A percentile compares a stretch with the other conserved stretches of the same genome.
Conservation (phyloP, 1,140 invertebrate genomes). For the Pogonus chalceus region DNA sequence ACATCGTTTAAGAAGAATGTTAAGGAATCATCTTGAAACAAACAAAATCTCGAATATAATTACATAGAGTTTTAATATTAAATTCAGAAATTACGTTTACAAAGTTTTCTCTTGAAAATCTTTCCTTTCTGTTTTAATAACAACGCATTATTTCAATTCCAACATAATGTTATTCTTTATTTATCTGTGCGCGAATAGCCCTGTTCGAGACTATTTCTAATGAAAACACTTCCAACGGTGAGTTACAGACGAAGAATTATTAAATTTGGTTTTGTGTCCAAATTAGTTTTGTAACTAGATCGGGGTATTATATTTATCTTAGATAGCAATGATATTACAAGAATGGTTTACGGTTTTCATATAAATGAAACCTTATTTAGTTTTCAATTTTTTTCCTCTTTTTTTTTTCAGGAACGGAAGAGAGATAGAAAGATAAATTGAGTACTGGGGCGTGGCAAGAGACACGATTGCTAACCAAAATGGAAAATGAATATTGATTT, state of each 20-base stretch:
- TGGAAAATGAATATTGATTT: background rate
- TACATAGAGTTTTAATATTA: background rate
- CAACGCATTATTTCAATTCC: slow-evolving; percentile 2
- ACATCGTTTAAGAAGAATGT: too few species aligned
- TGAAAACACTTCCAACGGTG: background rate
- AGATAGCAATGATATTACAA: too few species aligned
- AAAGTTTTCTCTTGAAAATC: background rate
- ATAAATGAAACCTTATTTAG: too few species aligned
- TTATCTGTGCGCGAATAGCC: background rate
- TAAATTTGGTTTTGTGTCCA: slow-evolving; percentile 17
- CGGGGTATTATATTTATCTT: background rate
- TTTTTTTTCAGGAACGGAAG: too few species aligned
- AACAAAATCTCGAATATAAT: too few species aligned
- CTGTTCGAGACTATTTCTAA: background rate
- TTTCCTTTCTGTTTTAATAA: background rate
- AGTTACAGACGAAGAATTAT: slow-evolving; percentile 10
- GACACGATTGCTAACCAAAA: background rate
- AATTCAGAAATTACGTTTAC: background rate
- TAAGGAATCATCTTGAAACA: too few species aligned
- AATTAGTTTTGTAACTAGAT: slow-evolving; percentile 17
- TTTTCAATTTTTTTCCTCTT: too few species aligned
- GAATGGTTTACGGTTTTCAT: too few species aligned
- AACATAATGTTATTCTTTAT: slow-evolving; percentile 6
- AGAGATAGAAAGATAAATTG: too few species aligned
- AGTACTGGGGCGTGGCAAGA: background rate